Evolutionary conservation across 1,140 invertebrate species (phyloP), one percentile per base, ranked within the genome.

Genomic region (Trachymyrmex septentrionalis): DNA sequence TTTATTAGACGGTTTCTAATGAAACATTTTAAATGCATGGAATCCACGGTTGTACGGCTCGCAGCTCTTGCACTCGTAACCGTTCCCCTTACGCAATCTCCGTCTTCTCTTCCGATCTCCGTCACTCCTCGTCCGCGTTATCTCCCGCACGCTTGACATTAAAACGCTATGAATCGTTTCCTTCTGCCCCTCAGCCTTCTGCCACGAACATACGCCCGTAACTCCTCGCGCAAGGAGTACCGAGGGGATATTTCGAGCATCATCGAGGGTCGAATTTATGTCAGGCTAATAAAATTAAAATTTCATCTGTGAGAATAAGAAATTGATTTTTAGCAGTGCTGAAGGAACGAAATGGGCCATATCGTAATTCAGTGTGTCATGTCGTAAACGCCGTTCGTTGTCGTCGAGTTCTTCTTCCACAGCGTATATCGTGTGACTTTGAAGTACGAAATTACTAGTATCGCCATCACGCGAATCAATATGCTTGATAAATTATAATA

Each of bases 21-120:
- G 93, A 92, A 94, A 94, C 93, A 94, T 94, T 94, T 94, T 94
- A 93, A 94, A 94, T 94, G 92, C 93, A 94, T 94, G 91, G 84
- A 91, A 91, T 92, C 90, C 86, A 85, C 82, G 76, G 88, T 78
- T 88, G 63, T 86, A 73, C 71, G n/a, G n/a, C 81, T 21, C 19
- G n/a, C 48, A 34, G 50, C 50, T 59, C 48, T 48, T 76, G 67
- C 82, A 34, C 87, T 61, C 57, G 57, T 14, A n/a, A 67, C 38
- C 59, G 53, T 86, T 77, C 53, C 59, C 86, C 81, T 34, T 30
- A 16, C 53, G 12, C 72, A 63, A 55, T 27, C 21, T 10, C 27
- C 57, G 44, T 61, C 27, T 78, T n/a, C 67, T n/a, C 67, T 81
- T 63, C 44, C 63, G 59, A 34, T 69, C n/a, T n/a, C n/a, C 75